A percentile compares a stretch with the other conserved stretches of the same genome.
These are phyloP conservation scores for Hirtodrosophila histrioides DNA, from an alignment of 2,888 invertebrate species.

Conservation along the genomic window DNA sequence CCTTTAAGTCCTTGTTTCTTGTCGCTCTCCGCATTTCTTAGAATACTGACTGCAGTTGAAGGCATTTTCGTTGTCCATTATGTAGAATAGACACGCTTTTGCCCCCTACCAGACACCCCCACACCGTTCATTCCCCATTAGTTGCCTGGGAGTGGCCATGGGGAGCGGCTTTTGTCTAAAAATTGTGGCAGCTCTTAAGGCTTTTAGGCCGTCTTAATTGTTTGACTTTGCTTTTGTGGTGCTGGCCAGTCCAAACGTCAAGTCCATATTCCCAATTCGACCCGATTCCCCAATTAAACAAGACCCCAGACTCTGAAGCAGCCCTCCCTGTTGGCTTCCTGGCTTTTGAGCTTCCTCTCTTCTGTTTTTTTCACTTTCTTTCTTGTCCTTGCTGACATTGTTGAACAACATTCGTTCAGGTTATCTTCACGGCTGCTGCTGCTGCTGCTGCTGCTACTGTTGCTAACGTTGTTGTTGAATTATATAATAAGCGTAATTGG, in stretches of 20 bases:
- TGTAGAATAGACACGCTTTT: conserved; percentile 36
- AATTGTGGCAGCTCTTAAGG: conserved; percentile 49
- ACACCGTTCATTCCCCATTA: not conserved
- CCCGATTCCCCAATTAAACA: too few species aligned
- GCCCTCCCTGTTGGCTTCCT: conserved; percentile 7
- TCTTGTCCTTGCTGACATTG: conserved; percentile 16
- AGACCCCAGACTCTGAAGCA: conserved; percentile 15
- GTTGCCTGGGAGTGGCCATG: conserved; percentile 34
- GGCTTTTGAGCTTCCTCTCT: conserved; percentile 4
- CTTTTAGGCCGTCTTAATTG: conserved; percentile 72
- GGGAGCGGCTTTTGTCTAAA: conserved; percentile 38
- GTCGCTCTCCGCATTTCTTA: conserved; percentile 26
- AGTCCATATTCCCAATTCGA: conserved; percentile 10
- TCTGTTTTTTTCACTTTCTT: not conserved
- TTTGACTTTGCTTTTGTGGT: conserved; percentile 58
- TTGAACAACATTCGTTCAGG: conserved; percentile 26
- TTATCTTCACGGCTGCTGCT: conserved; percentile 40
- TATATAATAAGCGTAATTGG: conserved; percentile 78
- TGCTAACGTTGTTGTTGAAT: conserved; percentile 47
- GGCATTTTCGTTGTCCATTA: conserved; percentile 24
- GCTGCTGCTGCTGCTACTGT: conserved; percentile 32
- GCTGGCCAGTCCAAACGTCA: conserved; percentile 19
- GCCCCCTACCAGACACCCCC: not conserved
- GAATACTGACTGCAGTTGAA: conserved; percentile 49
- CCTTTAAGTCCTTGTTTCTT: conserved; percentile 29